Evolutionary conservation across 2,888 invertebrate species (phyloP).

Genomic region (Sinodicranocentrus sp.): DNA sequence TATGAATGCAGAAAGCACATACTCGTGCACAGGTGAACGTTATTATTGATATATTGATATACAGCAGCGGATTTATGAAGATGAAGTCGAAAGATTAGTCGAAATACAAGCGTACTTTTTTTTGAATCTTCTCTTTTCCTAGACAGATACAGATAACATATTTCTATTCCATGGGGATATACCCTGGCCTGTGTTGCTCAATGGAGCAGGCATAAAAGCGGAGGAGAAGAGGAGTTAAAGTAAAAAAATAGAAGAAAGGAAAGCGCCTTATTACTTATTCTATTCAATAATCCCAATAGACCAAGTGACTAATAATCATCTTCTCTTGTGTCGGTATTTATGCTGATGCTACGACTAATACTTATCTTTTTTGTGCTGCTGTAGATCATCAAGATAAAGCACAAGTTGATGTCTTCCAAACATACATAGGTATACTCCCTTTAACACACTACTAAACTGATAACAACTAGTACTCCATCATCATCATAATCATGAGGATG

Average conservation of each 20-base stretch:
- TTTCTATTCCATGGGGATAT: too few relatives aligned
- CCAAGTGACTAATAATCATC: slow-evolving; percentile 32
- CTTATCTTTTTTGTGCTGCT: background rate
- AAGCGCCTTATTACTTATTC: slow-evolving; percentile 62
- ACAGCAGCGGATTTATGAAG: slow-evolving; percentile 28
- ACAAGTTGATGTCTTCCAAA: background rate
- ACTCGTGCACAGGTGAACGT: slow-evolving; percentile 11
- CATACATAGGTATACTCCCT: background rate
- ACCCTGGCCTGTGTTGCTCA: background rate
- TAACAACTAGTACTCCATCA: background rate
- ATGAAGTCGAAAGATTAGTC: slow-evolving; percentile 40
- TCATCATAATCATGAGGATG: slow-evolving; percentile 3
- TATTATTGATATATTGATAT: slow-evolving; percentile 16
- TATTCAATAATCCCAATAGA: slow-evolving; percentile 46
- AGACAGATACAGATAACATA: too few relatives aligned
- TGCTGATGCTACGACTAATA: slow-evolving; percentile 17
- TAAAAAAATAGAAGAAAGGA: slow-evolving; percentile 41
- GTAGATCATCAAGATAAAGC: slow-evolving; percentile 9
- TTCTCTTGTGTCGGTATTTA: slow-evolving; percentile 45
- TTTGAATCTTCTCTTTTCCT: too few relatives aligned
- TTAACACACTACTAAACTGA: background rate
- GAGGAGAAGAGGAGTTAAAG: background rate
- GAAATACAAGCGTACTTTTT: too few relatives aligned
- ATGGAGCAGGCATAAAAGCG: background rate
- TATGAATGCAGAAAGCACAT: background rate